Percentiles rank a stretch among this genome's conserved stretches.
phyloP scores from a whole-genome alignment of 2,888 invertebrate genomes.

The Xestia xanthographa region DNA sequence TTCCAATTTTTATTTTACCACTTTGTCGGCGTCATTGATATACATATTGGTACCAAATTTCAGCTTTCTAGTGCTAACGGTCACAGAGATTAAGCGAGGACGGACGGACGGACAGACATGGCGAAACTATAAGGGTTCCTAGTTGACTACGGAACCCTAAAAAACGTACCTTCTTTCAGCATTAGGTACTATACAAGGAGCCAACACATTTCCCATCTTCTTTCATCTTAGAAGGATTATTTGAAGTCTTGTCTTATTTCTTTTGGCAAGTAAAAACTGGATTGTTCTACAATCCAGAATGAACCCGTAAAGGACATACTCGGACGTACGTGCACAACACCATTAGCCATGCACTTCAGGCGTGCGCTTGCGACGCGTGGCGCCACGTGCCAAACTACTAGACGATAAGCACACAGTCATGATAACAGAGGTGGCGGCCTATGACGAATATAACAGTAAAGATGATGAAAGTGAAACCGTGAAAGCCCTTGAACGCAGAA shows the following conservation, averaged over 20 bases:
- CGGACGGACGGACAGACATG: too few relatives aligned
- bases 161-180: not conserved
- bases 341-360: not conserved
- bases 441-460: slow-evolving; percentile 41
- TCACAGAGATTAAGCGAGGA: too few relatives aligned
- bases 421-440: slow-evolving; percentile 13
- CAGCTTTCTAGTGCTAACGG: too few relatives aligned
- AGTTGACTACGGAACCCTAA: too few relatives aligned
- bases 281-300: not conserved
- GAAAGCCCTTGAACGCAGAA: slow-evolving; percentile 25
- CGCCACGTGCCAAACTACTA: slow-evolving; percentile 35
- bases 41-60: too few relatives aligned
- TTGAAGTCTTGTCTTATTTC: not conserved
- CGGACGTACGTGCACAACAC: slow-evolving; percentile 13
- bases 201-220: not conserved
- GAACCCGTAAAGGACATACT: not conserved
- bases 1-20: too few relatives aligned
- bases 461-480: slow-evolving; percentile 16
- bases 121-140: too few relatives aligned
- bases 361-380: not conserved
- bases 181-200: not conserved
- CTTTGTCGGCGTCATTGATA: too few relatives aligned
- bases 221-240: not conserved
- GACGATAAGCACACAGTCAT: slow-evolving; percentile 17
- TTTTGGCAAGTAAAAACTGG: not conserved